Percentiles rank a stretch among this genome's conserved stretches.
Evolutionary conservation across 30 jellyfish, hydroid and myxozoan genomes (phyloP).

Genomic region (Aurelia aurita complex sp. Pacific): DNA sequence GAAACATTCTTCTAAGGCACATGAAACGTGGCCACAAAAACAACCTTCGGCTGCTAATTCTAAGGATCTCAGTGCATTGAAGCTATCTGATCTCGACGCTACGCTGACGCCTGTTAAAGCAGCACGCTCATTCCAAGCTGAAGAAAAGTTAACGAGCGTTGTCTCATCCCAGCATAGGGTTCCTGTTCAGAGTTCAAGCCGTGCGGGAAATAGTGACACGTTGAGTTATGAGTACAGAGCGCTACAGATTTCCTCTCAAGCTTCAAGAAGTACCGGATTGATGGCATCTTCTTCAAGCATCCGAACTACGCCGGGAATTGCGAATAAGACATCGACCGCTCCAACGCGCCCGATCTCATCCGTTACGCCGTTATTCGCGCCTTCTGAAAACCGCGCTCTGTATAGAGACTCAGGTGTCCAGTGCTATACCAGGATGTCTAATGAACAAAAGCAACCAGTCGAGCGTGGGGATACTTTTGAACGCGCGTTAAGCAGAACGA

Average conservation of each 20-base stretch:
- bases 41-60: not conserved
- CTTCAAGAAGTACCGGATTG: no score
- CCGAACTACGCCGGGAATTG: no score
- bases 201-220: no score
- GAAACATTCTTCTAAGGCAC: no score
- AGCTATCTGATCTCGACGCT: slow-evolving; percentile 20
- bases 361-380: slow-evolving; percentile 21
- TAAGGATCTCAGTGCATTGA: slow-evolving; percentile 18
- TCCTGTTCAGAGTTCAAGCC: no score
- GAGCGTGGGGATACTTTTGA: slow-evolving; percentile 51
- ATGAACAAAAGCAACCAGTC: slow-evolving; percentile 9
- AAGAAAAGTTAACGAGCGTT: no score
- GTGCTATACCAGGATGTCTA: slow-evolving; percentile 12
- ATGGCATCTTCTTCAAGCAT: no score
- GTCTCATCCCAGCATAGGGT: no score
- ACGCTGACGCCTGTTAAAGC: slow-evolving; percentile 28
- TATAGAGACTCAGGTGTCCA: slow-evolving; percentile 48
- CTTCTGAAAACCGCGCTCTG: slow-evolving; percentile 32
- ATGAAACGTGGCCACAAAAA: no score
- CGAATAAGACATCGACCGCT: not conserved
- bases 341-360: slow-evolving; percentile 55
- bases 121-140: no score
- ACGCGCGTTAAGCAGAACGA: not conserved
- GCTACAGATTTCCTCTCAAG: no score
- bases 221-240: no score